These are phyloP conservation scores for Julus scanicus DNA, from an alignment of 2,888 invertebrate genomes.

Conservation along the genomic window DNA sequence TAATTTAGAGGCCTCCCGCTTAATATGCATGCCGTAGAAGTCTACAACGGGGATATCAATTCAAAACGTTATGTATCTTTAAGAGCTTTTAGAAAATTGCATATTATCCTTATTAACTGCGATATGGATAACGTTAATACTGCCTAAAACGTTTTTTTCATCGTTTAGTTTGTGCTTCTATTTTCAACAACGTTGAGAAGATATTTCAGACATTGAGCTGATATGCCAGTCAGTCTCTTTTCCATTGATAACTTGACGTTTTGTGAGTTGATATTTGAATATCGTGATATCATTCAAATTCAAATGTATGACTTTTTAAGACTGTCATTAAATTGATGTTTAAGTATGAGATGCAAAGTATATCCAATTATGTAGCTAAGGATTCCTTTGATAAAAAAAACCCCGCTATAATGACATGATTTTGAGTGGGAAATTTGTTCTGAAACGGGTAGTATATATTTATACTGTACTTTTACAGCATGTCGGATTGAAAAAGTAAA, in stretches of 20 bases:
- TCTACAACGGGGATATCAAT: background rate
- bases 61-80: constrained; percentile 33
- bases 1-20: constrained; percentile 5
- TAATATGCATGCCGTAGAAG: background rate
- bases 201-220: background rate
- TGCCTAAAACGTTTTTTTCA: background rate
- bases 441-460: background rate
- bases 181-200: background rate
- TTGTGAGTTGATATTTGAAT: background rate
- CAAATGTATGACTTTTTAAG: background rate
- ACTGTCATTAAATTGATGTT: background rate
- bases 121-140: constrained; percentile 43
- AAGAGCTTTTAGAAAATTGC: constrained; percentile 43
- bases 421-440: background rate
- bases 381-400: background rate
- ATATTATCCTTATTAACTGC: constrained; percentile 45
- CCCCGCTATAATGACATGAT: background rate
- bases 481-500: background rate
- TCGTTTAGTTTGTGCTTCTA: background rate
- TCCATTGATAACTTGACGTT: background rate
- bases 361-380: background rate
- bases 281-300: background rate
- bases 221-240: background rate
- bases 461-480: background rate
- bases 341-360: background rate